Percentiles rank a stretch among this genome's conserved stretches.
Conservation (phyloP, 2,888 invertebrate species). For the Tromatobia lineatoria region DNA sequence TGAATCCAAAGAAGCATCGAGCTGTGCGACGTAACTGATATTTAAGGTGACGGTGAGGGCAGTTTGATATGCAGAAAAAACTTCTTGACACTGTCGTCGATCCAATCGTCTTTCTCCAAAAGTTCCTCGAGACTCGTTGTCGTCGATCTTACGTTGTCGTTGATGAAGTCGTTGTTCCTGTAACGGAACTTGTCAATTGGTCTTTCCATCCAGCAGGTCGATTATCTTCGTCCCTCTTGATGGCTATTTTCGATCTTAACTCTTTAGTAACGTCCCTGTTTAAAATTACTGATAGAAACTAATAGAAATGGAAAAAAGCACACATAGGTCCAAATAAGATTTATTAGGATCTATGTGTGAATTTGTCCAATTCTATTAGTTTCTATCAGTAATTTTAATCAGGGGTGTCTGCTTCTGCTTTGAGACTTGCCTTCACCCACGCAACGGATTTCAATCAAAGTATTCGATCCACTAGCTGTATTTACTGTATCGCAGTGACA, state of each 20-base stretch:
- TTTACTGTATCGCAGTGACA: constrained; percentile 31
- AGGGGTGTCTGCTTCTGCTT: background rate
- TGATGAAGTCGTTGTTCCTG: constrained; percentile 21
- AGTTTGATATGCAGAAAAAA: constrained; percentile 65
- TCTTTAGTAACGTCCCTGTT: background rate
- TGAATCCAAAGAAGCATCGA: constrained; percentile 43
- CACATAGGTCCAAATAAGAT: too few relatives aligned
- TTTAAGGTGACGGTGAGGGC: constrained; percentile 32
- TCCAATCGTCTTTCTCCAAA: constrained; percentile 64
- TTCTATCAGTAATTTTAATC: too few relatives aligned
- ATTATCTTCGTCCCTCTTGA: constrained; percentile 43
- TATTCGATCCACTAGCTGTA: constrained; percentile 50
- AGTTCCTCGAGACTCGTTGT: constrained; percentile 18
- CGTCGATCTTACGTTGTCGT: background rate
- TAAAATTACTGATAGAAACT: too few relatives aligned
- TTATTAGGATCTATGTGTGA: too few relatives aligned
- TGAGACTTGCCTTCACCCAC: constrained; percentile 10
- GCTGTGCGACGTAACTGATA: constrained; percentile 51
- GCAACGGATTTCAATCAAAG: constrained; percentile 51
- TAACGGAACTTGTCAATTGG: constrained; percentile 8
- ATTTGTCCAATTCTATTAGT: too few relatives aligned
- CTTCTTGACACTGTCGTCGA: constrained; percentile 65
- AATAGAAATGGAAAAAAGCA: too few relatives aligned
- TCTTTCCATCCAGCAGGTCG: constrained; percentile 37
- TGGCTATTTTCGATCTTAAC: constrained; percentile 3